Percentiles rank a stretch among this genome's conserved stretches.
Conservation (phyloP, 2,113 vertebrate genomes). For the Cyphomyrus discorhynchus region DNA sequence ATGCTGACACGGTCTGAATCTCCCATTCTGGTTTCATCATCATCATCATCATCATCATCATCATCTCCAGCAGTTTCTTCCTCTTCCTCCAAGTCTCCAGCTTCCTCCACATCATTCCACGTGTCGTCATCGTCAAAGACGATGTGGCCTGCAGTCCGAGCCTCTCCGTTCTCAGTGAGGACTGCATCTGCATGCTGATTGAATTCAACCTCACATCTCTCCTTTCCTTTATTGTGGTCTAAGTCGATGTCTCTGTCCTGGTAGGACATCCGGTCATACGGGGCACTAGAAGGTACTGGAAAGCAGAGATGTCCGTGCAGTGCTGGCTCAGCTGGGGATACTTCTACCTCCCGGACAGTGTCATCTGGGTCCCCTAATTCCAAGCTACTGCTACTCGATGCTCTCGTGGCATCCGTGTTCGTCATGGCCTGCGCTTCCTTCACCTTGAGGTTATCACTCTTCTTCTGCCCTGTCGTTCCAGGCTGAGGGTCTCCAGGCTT, state of each 20-base stretch:
- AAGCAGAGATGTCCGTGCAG: constrained; percentile 40
- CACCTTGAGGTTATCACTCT: not conserved
- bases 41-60: not conserved
- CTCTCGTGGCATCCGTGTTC: not conserved
- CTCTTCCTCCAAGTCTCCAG: constrained; percentile 32
- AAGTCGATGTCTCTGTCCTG: constrained; percentile 41
- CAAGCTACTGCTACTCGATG: constrained; percentile 33
- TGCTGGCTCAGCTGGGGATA: constrained; percentile 13
- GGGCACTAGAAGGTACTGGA: constrained; percentile 32
- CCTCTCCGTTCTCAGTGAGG: constrained; percentile 44
- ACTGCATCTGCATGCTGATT: constrained; percentile 44
- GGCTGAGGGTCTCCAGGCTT: not conserved
- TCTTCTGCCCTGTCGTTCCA: not conserved
- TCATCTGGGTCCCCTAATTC: constrained; percentile 55
- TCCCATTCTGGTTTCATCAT: not conserved
- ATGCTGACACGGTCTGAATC: not conserved
- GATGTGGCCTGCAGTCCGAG: constrained; percentile 37
- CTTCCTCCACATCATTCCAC: constrained; percentile 75
- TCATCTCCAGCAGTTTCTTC: constrained; percentile 29
- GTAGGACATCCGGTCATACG: constrained; percentile 58
- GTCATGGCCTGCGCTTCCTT: not conserved
- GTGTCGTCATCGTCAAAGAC: constrained; percentile 89
- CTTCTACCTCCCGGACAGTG: constrained; percentile 28
- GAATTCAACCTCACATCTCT: constrained; percentile 30
- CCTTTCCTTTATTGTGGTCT: constrained; percentile 30